Evolutionary conservation across 2,797 vertebrate genomes (phyloP), one percentile per base, ranked within the genome.

Genomic region (Aldrovandia affinis): DNA sequence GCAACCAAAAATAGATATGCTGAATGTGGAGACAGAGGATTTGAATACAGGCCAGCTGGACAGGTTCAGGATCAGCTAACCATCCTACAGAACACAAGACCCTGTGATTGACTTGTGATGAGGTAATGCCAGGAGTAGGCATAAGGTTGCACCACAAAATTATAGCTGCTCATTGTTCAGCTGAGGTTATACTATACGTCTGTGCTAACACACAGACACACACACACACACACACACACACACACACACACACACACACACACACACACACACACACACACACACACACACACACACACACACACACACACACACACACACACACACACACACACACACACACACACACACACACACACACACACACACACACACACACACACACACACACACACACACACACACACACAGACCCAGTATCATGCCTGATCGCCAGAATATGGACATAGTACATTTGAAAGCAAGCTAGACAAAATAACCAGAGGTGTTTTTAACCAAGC

Each of bases 51-150:
- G 33, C 33, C 33, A 70, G 33, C 18, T 22, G 2, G 36, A 70
- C 20, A 70, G 68, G 39, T 70, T 42, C 81, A 82, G 39, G 65
- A n/a, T n/a, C n/a, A n/a, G n/a, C n/a, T n/a, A 42, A 55, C 28
- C 79, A 80, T 55, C 10, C 7, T 52, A 50, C n/a, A 30, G 44
- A 33, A 83, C 39, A 70, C 22, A 75, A 83, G 68, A 30, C 39
- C n/a, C 15, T 78, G 47, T 78, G 77, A 50, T 28, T 78, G 77
- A 28, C n/a, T 30, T 52, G 57, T 22, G 42, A 28, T 63, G 12
- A 63, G 59, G 54, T 86, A 88, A 44, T 39, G 63, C 77, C 75
- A 55, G 33, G 8, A 63, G 59, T 47, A 70, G 68, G 36, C n/a
- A 14, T 70, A 33, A 39, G 33, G 68, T 39, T 39, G 33, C 30